Evolutionary conservation across 2,888 invertebrate species (phyloP), one percentile per base, ranked within the genome.

Genomic region (Patella pellucida): DNA sequence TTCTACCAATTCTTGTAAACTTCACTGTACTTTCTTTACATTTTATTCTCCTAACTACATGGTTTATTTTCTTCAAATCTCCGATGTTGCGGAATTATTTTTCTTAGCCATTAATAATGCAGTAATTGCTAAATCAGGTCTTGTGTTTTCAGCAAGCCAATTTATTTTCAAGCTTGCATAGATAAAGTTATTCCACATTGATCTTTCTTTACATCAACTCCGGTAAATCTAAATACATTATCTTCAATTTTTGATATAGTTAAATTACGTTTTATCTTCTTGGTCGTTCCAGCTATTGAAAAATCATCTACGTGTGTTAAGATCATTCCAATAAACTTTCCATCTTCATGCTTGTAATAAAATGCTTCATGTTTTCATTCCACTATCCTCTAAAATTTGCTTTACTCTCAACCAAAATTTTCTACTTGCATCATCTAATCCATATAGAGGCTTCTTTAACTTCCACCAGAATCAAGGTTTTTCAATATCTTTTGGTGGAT

Each of bases 61-160:
- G 54, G 3, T 54, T 54, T 54, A 54, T 54, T 54, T 54, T 54
- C 54, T 54, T 54, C 54, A 54, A 54, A 54, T 54, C 54, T 54
- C 54, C 54, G 3, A 54, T 54, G 54, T 54, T 54, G 54, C 54
- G 54, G 54, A 54, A 54, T 54, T 54, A 54, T 54, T 54, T 54
- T 54, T 54, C 54, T 54, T 54, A 54, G 54, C 54, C 54, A 54
- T 54, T 54, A 54, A 54, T 54, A 54, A 54, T 54, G 54, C 54
- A 2, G 54, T 54, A 54, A 54, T 54, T 54, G 54, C 54, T 54
- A 54, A 54, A 54, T 54, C 54, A 54, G 54, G 54, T 7, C 54
- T 54, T 54, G 54, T 54, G 54, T 54, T 54, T 54, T 54, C 54
- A 54, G 54, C 54, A 54, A 54, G 54, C 54, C 54, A 54, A 54